Percentiles rank a stretch among this genome's conserved stretches.
These are phyloP conservation scores for Phaetusa simplex DNA, from an alignment of 2,113 vertebrate genomes.

Conservation along the genomic window DNA sequence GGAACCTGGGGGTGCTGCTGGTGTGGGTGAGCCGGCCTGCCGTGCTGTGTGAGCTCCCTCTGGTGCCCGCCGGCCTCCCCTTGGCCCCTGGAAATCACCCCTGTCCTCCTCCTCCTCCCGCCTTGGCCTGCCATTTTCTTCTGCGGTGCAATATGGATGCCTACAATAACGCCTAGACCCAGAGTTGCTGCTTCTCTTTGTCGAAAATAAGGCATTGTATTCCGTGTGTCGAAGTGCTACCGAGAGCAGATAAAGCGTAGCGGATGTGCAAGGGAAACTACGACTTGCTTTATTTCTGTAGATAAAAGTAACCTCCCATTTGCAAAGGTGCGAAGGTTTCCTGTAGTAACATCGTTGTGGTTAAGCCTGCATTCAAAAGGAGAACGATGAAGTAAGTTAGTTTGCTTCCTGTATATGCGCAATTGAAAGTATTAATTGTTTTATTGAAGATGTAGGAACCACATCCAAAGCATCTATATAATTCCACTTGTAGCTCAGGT, in stretches of 20 bases:
- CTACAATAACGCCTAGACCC: background rate
- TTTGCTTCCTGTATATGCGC: background rate
- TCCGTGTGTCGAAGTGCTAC: accelerated
- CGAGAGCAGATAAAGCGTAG: background rate
- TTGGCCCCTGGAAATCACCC: accelerated
- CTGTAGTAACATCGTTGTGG: background rate
- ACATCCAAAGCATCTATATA: background rate
- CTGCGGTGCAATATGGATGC: accelerated
- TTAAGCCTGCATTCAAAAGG: background rate
- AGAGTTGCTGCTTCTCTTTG: background rate
- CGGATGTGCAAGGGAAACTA: background rate
- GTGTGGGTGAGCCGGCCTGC: accelerated
- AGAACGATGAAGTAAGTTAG: background rate
- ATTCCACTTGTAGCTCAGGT: background rate
- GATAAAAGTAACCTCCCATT: background rate
- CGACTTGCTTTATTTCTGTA: background rate
- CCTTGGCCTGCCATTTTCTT: background rate
- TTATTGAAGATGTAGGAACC: background rate
- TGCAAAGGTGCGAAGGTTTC: background rate
- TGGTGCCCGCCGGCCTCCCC: background rate
- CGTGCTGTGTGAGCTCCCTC: background rate
- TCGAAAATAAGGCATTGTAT: accelerated
- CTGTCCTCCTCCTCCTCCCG: background rate
- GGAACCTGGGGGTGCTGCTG: accelerated
- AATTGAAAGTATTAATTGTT: background rate